A percentile compares a stretch with the other conserved stretches of the same genome.
Conservation (phyloP, 2,113 vertebrate species). For the Sapajus apella region DNA sequence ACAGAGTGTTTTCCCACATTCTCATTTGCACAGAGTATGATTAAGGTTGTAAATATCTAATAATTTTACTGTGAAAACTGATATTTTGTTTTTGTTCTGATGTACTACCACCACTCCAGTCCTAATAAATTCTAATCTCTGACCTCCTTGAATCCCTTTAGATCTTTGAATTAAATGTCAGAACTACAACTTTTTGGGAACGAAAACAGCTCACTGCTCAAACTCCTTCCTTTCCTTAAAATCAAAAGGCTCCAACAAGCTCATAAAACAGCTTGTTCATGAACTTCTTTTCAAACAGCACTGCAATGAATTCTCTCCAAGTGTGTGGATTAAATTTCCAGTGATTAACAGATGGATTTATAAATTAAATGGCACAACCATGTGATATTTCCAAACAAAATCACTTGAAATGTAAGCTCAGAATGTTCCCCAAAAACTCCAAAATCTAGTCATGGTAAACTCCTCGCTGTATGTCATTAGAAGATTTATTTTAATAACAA, state of each 20-base stretch:
- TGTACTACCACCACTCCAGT: background rate
- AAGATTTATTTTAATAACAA: background rate
- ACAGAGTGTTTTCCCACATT: background rate
- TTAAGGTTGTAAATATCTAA: background rate
- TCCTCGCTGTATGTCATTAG: background rate
- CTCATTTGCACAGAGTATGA: background rate
- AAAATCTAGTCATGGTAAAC: background rate
- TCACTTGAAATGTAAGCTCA: conserved; percentile 5
- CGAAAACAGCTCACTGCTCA: background rate
- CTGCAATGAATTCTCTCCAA: background rate
- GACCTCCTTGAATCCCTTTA: background rate
- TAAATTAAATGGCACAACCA: conserved; percentile 8
- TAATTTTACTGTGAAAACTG: background rate
- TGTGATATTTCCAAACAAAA: conserved; percentile 40
- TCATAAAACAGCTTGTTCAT: background rate
- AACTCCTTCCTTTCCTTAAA: background rate
- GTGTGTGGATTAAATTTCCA: conserved; percentile 47
- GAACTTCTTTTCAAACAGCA: background rate
- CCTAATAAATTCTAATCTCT: background rate
- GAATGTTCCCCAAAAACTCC: background rate
- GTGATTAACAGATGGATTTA: conserved; percentile 55
- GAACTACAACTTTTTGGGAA: background rate
- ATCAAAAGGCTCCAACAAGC: background rate
- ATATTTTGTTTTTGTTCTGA: background rate
- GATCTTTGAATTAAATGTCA: background rate